A percentile compares a stretch with the other conserved stretches of the same genome.
Evolutionary conservation across 2,888 invertebrate species (phyloP).

Genomic region (Serripes groenlandicus): DNA sequence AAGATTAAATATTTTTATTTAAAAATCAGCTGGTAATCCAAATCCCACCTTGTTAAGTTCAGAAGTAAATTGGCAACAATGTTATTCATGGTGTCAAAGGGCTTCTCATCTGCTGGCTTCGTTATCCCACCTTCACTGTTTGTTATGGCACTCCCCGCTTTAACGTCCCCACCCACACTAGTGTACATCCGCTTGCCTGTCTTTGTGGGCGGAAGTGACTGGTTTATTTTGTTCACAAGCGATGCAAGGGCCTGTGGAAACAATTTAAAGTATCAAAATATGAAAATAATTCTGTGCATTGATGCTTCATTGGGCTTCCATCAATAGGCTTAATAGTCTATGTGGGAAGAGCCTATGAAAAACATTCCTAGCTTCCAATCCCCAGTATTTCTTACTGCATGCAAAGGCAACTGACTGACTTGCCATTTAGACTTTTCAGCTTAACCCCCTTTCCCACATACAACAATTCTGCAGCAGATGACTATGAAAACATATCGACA

Average conservation of each 20-base stretch:
- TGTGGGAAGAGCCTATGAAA: too few relatives aligned
- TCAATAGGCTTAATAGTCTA: too few relatives aligned
- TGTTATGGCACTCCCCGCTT: slow-evolving; percentile 81
- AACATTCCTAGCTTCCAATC: too few relatives aligned
- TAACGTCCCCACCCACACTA: slow-evolving; percentile 72
- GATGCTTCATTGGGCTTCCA: too few relatives aligned
- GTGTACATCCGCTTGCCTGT: slow-evolving; percentile 82
- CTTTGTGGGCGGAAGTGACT: slow-evolving; percentile 81
- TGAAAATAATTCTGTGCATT: too few relatives aligned
- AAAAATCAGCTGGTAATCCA: background rate
- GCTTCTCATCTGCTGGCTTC: slow-evolving; percentile 80
- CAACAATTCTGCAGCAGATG: too few relatives aligned
- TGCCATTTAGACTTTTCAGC: too few relatives aligned
- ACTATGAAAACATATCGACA: too few relatives aligned
- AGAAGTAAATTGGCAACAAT: slow-evolving; percentile 86
- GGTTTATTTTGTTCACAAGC: slow-evolving; percentile 84
- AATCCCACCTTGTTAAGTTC: slow-evolving; percentile 86
- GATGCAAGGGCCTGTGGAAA: slow-evolving; percentile 82
- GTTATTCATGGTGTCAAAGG: slow-evolving; percentile 87
- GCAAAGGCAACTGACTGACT: too few relatives aligned
- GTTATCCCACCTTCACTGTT: slow-evolving; percentile 80
- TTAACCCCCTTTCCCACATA: too few relatives aligned
- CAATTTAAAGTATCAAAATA: background rate
- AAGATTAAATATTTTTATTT: background rate
- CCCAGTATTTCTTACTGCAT: too few relatives aligned